phyloP scores from a whole-genome alignment of 2,888 invertebrate genomes.

The Lepidochitona cinerea region DNA sequence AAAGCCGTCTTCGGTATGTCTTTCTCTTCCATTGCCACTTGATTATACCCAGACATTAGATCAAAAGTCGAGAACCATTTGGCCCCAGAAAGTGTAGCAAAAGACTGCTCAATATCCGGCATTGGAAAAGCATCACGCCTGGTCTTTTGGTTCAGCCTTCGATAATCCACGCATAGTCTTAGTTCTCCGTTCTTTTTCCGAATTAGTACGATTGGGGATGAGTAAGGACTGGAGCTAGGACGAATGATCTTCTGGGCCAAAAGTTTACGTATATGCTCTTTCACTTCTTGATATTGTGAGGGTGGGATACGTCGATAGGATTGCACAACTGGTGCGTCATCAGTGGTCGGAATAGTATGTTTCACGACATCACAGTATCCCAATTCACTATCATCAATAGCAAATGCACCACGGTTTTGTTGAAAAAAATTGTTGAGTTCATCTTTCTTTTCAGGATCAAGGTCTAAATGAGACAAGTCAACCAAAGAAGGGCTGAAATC shows the following conservation, averaged over 20 bases:
- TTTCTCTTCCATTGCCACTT: slow-evolving; percentile 18
- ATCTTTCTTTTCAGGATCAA: too few relatives aligned
- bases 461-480: too few relatives aligned
- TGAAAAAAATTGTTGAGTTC: too few relatives aligned
- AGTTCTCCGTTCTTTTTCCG: slow-evolving; percentile 29
- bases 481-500: too few relatives aligned
- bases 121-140: slow-evolving; percentile 16
- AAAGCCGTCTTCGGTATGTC: slow-evolving; percentile 22
- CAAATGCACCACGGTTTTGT: slow-evolving; percentile 8
- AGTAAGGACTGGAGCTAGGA: slow-evolving; percentile 27
- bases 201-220: slow-evolving; percentile 32
- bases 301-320: too few relatives aligned
- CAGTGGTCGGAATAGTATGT: background rate
- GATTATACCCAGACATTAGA: slow-evolving; percentile 25
- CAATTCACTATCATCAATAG: background rate
- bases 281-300: too few relatives aligned
- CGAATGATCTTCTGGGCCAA: slow-evolving; percentile 22
- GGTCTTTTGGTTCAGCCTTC: slow-evolving; percentile 28
- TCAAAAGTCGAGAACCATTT: slow-evolving; percentile 27
- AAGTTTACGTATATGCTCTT: slow-evolving; percentile 19
- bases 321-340: slow-evolving; percentile 10
- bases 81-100: slow-evolving; percentile 23
- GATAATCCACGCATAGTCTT: slow-evolving; percentile 27
- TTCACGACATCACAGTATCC: background rate
- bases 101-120: slow-evolving; percentile 27